These are phyloP conservation scores for Clupea harengus DNA, from an alignment of 2,113 vertebrate genomes.

Conservation along the genomic window DNA sequence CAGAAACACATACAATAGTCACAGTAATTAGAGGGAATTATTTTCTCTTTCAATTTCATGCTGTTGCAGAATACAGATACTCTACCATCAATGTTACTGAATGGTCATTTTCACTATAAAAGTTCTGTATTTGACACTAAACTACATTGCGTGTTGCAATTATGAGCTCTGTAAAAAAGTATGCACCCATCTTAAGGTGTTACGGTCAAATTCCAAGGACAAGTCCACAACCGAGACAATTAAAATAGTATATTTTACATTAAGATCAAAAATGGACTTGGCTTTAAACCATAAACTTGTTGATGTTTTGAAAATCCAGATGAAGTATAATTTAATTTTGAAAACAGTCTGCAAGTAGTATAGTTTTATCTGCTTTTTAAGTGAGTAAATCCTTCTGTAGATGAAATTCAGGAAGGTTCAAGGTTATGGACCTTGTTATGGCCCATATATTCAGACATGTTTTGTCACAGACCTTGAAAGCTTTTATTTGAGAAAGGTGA, in stretches of 20 bases:
- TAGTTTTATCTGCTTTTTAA: slow-evolving; percentile 18
- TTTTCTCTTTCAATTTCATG: not conserved
- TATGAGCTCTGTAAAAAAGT: not conserved
- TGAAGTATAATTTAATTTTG: not conserved
- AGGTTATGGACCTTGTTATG: slow-evolving; percentile 52
- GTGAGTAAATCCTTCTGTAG: slow-evolving; percentile 7
- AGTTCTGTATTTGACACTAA: not conserved
- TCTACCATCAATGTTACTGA: not conserved
- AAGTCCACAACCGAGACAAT: not conserved
- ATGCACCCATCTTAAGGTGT: not conserved
- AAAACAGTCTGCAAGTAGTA: not conserved
- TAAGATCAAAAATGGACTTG: not conserved
- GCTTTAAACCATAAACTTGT: not conserved
- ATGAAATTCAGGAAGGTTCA: slow-evolving; percentile 43
- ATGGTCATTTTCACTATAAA: too few species aligned
- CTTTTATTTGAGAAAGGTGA: slow-evolving; percentile 32
- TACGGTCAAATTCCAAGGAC: too few species aligned
- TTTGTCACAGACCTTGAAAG: slow-evolving; percentile 26
- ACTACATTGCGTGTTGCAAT: not conserved
- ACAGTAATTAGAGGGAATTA: not conserved
- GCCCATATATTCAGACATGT: slow-evolving; percentile 24
- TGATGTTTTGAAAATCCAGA: not conserved
- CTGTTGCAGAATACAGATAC: not conserved
- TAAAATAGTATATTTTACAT: not conserved
- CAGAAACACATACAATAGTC: slow-evolving; percentile 26